Percentiles rank a stretch among this genome's conserved stretches.
Conservation (phyloP, 2,888 invertebrate species). For the Melolontha melolontha region DNA sequence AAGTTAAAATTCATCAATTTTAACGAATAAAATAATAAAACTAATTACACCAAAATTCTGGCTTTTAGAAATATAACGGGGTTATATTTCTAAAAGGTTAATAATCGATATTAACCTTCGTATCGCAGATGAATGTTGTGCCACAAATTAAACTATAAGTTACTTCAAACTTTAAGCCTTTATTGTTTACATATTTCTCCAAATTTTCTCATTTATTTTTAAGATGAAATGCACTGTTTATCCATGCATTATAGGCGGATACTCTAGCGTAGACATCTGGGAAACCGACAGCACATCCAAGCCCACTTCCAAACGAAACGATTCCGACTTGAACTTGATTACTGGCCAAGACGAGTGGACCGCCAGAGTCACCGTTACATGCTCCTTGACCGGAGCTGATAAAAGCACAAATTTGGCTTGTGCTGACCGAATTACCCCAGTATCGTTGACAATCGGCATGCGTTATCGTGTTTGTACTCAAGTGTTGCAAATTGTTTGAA, state of each 20-base stretch:
- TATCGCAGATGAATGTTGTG: no score
- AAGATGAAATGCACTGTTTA: slow-evolving; percentile 49
- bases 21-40: no score
- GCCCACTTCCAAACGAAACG: slow-evolving; percentile 67
- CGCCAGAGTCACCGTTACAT: slow-evolving; percentile 70
- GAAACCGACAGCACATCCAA: slow-evolving; percentile 68
- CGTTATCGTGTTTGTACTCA: slow-evolving; percentile 66
- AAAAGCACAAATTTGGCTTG: slow-evolving; percentile 71
- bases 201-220: neutral
- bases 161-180: no score
- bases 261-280: slow-evolving; percentile 70
- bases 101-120: no score
- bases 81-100: no score
- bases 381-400: slow-evolving; percentile 72
- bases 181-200: no score
- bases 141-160: no score
- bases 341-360: slow-evolving; percentile 64
- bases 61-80: no score
- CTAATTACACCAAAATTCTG: no score
- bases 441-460: slow-evolving; percentile 67
- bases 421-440: slow-evolving; percentile 65
- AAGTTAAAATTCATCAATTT: no score
- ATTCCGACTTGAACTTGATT: slow-evolving; percentile 64
- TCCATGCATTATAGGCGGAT: slow-evolving; percentile 66
- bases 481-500: slow-evolving; percentile 70